Conservation (phyloP, 1,140 invertebrate genomes). For the Micrasema minimum region DNA sequence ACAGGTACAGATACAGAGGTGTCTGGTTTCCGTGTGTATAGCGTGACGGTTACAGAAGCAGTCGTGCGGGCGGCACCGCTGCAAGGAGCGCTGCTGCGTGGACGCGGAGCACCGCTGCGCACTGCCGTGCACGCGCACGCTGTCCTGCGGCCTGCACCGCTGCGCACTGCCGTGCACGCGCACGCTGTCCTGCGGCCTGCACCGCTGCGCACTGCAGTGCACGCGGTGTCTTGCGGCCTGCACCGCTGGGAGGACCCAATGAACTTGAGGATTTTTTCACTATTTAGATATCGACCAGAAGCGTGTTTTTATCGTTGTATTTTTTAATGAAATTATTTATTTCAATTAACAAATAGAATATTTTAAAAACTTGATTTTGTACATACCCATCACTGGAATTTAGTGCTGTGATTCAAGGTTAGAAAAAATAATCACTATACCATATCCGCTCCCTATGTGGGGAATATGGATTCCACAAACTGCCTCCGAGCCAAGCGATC, state of each 20-base stretch:
- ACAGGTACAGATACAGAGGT: constrained; percentile 6
- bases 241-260: constrained; percentile 70
- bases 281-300: too few species aligned
- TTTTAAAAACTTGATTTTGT: too few species aligned
- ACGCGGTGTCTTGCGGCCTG: constrained; percentile 46
- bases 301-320: too few species aligned
- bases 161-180: constrained; percentile 87
- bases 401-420: too few species aligned
- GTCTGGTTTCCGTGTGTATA: neutral
- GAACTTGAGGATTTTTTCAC: too few species aligned
- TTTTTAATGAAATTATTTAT: too few species aligned
- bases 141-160: constrained; percentile 78
- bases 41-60: constrained; percentile 72
- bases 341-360: too few species aligned
- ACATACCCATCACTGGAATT: too few species aligned
- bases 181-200: constrained; percentile 82
- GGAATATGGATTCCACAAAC: too few species aligned
- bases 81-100: constrained; percentile 87
- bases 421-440: too few species aligned
- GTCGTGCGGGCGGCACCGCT: constrained; percentile 89
- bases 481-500: too few species aligned
- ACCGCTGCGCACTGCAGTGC: constrained; percentile 78
- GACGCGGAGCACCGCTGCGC: constrained; percentile 88
- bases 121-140: constrained; percentile 80
- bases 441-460: too few species aligned